phyloP scores from a whole-genome alignment of 92 coral and sea anemone species.

The Palythoa grandis region DNA sequence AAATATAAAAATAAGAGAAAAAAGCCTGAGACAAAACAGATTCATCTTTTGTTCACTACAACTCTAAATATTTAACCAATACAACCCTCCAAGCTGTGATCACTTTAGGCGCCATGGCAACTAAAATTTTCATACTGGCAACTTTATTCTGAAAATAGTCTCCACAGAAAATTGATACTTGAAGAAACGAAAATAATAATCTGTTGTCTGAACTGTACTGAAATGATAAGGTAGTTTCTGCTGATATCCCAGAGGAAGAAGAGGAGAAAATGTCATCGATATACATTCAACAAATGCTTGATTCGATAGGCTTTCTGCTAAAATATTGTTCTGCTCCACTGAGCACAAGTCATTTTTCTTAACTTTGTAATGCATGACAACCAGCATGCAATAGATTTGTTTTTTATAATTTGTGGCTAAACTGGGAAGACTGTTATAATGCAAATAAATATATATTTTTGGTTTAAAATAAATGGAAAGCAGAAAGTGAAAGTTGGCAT shows the following conservation, averaged over 20 bases:
- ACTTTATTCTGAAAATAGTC: conserved; percentile 49
- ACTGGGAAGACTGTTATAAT: conserved; percentile 27
- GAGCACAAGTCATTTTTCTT: conserved; percentile 32
- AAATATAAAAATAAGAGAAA: no score
- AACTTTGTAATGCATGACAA: no score
- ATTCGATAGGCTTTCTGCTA: conserved; percentile 16
- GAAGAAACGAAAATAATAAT: conserved; percentile 11
- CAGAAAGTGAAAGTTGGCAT: conserved; percentile 23
- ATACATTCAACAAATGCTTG: conserved; percentile 29
- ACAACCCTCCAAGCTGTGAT: conserved; percentile 41
- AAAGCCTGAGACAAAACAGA: no score
- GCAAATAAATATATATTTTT: conserved; percentile 26
- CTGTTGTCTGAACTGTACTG: conserved; percentile 35
- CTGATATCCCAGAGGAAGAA: conserved; percentile 35
- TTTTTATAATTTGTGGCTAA: no score
- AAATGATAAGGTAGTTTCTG: conserved; percentile 34
- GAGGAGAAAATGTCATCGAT: conserved; percentile 29
- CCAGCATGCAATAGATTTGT: no score
- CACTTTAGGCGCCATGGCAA: conserved; percentile 42
- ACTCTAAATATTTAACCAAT: no score
- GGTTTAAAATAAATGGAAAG: conserved; percentile 32
- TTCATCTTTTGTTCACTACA: no score
- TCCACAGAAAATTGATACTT: conserved; percentile 48
- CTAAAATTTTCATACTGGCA: conserved; percentile 46
- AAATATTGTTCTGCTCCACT: conserved; percentile 35